phyloP scores from a whole-genome alignment of 2,797 vertebrate species.

The Bovichtus variegatus region DNA sequence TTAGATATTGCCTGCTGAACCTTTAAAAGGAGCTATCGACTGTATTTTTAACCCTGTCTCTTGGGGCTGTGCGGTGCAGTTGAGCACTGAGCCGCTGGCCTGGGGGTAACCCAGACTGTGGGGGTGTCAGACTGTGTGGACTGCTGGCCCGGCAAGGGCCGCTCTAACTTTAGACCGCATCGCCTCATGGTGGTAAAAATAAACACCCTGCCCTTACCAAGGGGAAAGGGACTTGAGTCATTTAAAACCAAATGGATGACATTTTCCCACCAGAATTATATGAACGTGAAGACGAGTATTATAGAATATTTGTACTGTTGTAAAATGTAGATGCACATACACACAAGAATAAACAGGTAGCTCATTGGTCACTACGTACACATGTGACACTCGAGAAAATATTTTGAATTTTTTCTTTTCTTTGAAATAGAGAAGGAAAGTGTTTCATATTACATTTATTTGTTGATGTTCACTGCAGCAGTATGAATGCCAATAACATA shows the following conservation, averaged over 20 bases:
- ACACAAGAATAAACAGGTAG: not conserved
- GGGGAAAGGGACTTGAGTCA: conserved; percentile 65
- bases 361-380: not conserved
- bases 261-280: conserved; percentile 68
- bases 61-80: conserved; percentile 61
- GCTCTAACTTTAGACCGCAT: conserved; percentile 80
- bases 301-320: not conserved
- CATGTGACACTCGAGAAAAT: not conserved
- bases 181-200: conserved; percentile 81
- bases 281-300: not conserved
- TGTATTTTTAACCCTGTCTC: conserved; percentile 85
- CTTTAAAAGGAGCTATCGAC: conserved; percentile 81
- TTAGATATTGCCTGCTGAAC: conserved; percentile 71
- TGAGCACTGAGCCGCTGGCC: conserved; percentile 66
- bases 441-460: not conserved
- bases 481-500: not conserved
- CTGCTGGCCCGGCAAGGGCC: conserved; percentile 65
- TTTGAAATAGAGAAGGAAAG: not conserved
- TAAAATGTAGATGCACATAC: not conserved
- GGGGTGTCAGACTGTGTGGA: conserved; percentile 78
- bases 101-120: conserved; percentile 80
- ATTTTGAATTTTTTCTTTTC: not conserved
- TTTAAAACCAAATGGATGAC: conserved; percentile 61
- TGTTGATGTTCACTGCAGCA: not conserved
- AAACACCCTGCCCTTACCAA: conserved; percentile 62